Base-by-base conservation (phyloP, 2,797 vertebrate species). In the Eulemur coronatus region DNA sequence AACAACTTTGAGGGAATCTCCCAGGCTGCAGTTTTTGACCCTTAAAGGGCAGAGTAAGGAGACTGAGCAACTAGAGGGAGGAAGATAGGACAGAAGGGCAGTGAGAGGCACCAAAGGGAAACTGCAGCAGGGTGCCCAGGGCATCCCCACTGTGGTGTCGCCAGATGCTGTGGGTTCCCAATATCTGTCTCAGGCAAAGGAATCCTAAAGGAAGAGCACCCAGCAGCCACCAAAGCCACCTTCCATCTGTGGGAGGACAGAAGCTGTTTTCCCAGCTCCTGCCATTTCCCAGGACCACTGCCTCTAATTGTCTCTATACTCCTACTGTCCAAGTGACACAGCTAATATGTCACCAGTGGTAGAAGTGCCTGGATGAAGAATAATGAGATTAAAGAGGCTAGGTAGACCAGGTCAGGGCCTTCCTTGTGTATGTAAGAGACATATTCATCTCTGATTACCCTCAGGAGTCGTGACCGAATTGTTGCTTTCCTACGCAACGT, bases 331-430 rank as follows among this genome's bases (percentile, higher is more conserved):
- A 12, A 81, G 59, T 10, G 41, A 57, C 57, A 7, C 7, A 13
- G 14, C 55, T 33, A 46, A 10, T 13, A 48, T 4, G 35, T 63
- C 38, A 63, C 43, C 59, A 38, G 4, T 0, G 0, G 50, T 0
- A 65, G 82, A 70, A 80, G 67, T 22, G 81, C 86, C 35, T 28
- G 17, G 13, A 55, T 46, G 59, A 7, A 70, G 33, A 46, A 18
- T 4, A 82, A 73, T 0, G 22, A n/a, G 22, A 59, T 7, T 12
- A 8, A 33, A 5, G 35, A 75, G 22, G 41, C 22, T 4, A 41
- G 41, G 38, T 0, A 26, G 8, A 33, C 5, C 0, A 63, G 84
- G 63, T 28, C 24, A 15, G 78, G 0, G 1, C 55, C 63, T 46
- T 55, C 18, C 1, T 9, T 14, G 12, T 55, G 69, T 59, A 46